Conservation (phyloP, 2,113 vertebrate species). For the Tachycineta bicolor region DNA sequence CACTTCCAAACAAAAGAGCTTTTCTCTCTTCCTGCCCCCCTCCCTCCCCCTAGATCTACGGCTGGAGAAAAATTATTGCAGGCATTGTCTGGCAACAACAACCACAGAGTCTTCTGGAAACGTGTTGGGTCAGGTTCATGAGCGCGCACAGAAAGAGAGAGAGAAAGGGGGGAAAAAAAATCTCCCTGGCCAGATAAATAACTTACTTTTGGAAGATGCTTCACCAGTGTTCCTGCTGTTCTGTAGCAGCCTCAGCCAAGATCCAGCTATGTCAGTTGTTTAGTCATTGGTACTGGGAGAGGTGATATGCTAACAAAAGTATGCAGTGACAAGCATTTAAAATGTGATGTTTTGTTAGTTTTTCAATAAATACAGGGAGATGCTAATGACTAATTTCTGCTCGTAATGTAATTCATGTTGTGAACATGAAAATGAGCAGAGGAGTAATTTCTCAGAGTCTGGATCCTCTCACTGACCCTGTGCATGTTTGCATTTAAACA, state of each 20-base stretch:
- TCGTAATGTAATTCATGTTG: slow-evolving; percentile 10
- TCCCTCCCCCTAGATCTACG: slow-evolving; percentile 1
- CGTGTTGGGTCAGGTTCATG: slow-evolving; percentile 71
- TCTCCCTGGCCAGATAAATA: slow-evolving; percentile 62
- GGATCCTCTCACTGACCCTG: background rate
- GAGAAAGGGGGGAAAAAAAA: fast-evolving
- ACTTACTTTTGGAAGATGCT: slow-evolving; percentile 65
- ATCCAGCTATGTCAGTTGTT: slow-evolving; percentile 51
- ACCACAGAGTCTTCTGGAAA: slow-evolving; percentile 55
- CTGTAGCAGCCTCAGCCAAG: slow-evolving; percentile 53
- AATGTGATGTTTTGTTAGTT: background rate
- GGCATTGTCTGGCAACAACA: slow-evolving; percentile 68
- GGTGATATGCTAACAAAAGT: slow-evolving; percentile 23
- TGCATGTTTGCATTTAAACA: background rate
- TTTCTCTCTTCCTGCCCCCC: slow-evolving; percentile 43
- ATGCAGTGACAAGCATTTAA: background rate
- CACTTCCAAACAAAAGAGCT: slow-evolving; percentile 68
- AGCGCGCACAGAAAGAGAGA: background rate
- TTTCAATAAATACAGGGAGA: slow-evolving; percentile 6
- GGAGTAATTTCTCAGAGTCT: background rate
- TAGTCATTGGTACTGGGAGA: slow-evolving; percentile 42
- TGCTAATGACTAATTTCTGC: background rate
- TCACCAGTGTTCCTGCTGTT: slow-evolving; percentile 60
- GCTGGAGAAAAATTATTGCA: slow-evolving; percentile 66
- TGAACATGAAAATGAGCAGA: background rate